A percentile compares a stretch with the other conserved stretches of the same genome.
These are phyloP conservation scores for Sceloporus undulatus DNA, from an alignment of 2,113 vertebrate species.

Conservation along the genomic window DNA sequence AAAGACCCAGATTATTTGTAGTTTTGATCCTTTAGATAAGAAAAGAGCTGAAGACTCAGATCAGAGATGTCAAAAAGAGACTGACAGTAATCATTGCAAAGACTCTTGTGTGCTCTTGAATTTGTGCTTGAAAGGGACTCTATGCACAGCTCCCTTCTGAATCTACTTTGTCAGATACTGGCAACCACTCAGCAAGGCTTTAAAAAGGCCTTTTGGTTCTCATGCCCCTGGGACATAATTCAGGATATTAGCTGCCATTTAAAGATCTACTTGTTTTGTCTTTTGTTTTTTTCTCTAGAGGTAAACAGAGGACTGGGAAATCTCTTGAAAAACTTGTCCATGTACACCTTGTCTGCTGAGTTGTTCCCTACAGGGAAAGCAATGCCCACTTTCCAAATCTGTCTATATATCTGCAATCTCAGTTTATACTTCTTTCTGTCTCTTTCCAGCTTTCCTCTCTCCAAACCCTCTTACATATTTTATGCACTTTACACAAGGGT, in stretches of 20 bases:
- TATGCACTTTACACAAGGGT: neutral
- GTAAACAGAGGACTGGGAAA: neutral
- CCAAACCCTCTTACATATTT: neutral
- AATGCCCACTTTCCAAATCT: neutral
- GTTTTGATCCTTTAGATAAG: constrained; percentile 26
- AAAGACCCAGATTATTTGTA: constrained; percentile 15
- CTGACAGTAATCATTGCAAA: neutral
- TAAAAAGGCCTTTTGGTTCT: constrained; percentile 35
- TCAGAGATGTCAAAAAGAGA: constrained; percentile 12
- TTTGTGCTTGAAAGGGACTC: constrained; percentile 48
- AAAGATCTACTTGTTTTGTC: constrained; percentile 35
- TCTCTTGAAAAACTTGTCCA: neutral
- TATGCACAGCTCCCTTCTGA: constrained; percentile 31
- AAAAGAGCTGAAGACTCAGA: neutral
- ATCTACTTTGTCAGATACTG: constrained; percentile 45
- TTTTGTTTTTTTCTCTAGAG: neutral
- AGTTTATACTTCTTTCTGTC: neutral
- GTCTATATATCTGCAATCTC: neutral
- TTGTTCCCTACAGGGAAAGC: constrained; percentile 4
- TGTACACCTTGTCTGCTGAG: neutral
- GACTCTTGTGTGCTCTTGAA: constrained; percentile 12
- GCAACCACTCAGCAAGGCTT: constrained; percentile 45
- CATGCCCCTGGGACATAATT: constrained; percentile 33
- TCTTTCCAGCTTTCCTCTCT: neutral
- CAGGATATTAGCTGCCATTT: constrained; percentile 29